Base-by-base conservation (phyloP, 2,888 invertebrate genomes). In the Protophormia terraenovae region DNA sequence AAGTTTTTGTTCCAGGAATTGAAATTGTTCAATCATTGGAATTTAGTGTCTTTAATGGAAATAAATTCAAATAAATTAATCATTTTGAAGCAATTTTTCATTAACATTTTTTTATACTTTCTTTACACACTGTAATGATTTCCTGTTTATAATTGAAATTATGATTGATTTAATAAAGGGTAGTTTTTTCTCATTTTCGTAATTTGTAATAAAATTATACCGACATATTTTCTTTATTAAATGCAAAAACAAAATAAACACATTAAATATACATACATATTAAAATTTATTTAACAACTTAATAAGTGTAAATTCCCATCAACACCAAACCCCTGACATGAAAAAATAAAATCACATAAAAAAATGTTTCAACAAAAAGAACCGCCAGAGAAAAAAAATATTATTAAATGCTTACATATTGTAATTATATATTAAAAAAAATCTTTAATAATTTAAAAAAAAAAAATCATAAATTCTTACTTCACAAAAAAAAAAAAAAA, bases 101-200 rank as follows among this genome's bases (percentile, higher is more conserved):
- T 41, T 35, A 12, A 55, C n/a, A 22, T 7, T n/a, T 8, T 7
- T 0, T 8, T 16, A 60, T 12, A 55, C 24, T 84, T 80, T 72
- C 67, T 12, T 19, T 16, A 22, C 12, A 8, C 71, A 84, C 64
- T 79, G 69, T 80, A 62, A 38, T 53, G n/a, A 75, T 41, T 77
- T 84, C 84, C 72, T 77, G 73, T 77, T 69, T 24, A 45, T 71
- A 64, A 71, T 77, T 77, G 53, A 77, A 78, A 78, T 69, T 81
- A 84, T 77, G 67, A 77, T 50, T 77, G 72, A 67, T 84, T 73
- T 73, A 69, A 84, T 81, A 41, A 84, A 73, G 60, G 64, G 81
- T 58, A 55, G 77, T 35, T 58, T 16, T 64, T 53, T 76, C 64
- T 4, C 0, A 24, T 62, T 58, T 29, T 50, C 10, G 3, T 35